phyloP scores from a whole-genome alignment of 2,797 vertebrate species.

The Galagoides demidoff region DNA sequence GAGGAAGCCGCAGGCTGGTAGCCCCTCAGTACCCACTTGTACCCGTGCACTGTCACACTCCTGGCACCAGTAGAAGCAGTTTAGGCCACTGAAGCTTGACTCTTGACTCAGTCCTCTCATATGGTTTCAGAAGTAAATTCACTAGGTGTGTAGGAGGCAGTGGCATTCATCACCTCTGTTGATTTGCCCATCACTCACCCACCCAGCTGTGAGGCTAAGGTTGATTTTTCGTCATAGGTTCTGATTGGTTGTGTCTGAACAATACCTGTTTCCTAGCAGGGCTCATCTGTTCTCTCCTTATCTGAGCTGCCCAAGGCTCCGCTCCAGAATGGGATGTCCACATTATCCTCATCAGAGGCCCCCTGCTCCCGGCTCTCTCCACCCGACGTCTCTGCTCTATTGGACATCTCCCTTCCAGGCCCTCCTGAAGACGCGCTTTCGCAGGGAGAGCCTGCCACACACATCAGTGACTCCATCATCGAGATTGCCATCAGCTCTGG shows the following conservation, averaged over 20 bases:
- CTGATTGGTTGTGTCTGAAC: not conserved
- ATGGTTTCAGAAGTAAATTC: not conserved
- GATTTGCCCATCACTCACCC: not conserved
- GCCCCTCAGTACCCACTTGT: not conserved
- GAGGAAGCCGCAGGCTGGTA: not conserved
- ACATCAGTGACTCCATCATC: slow-evolving; percentile 99
- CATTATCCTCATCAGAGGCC: slow-evolving; percentile 87
- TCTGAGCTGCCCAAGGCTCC: slow-evolving; percentile 87
- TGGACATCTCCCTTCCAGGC: slow-evolving; percentile 98
- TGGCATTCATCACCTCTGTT: not conserved
- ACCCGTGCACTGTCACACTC: not conserved
- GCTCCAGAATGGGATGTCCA: slow-evolving; percentile 91
- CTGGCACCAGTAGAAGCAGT: not conserved
- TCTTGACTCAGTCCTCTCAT: not conserved
- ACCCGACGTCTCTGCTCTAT: slow-evolving; percentile 95
- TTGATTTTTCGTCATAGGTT: not conserved
- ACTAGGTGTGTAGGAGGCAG: rapidly evolving
- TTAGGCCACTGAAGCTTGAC: not conserved
- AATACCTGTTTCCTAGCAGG: slow-evolving; percentile 78
- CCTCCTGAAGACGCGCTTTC: slow-evolving; percentile 97
- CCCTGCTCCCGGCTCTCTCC: slow-evolving; percentile 93
- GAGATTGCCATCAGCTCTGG: slow-evolving; percentile 99
- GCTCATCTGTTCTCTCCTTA: slow-evolving; percentile 85
- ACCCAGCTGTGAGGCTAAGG: no score
- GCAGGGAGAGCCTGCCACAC: slow-evolving; percentile 94